Conservation (phyloP, 2,113 vertebrate species). For the Condylura cristata region DNA sequence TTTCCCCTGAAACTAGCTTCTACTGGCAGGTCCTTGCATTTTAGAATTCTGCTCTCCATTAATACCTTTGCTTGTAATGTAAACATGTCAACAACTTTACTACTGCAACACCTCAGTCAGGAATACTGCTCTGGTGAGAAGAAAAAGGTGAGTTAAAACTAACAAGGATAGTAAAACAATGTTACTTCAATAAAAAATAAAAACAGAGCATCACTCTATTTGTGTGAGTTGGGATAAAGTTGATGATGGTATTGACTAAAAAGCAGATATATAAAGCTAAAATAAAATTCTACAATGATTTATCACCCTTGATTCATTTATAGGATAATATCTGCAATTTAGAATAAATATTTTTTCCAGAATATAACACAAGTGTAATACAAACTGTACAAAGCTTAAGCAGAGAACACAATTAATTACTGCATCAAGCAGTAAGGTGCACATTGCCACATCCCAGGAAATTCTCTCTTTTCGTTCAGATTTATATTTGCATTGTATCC, state of each 20-base stretch:
- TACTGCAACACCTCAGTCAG: not conserved
- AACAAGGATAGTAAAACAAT: not conserved
- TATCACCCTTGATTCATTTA: not conserved
- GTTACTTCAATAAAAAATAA: no score
- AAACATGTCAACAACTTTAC: not conserved
- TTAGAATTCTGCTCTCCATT: not conserved
- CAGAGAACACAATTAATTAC: not conserved
- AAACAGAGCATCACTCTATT: not conserved
- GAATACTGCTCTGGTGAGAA: not conserved
- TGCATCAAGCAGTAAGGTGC: not conserved
- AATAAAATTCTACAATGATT: not conserved
- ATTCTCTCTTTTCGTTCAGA: not conserved
- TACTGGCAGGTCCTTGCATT: not conserved
- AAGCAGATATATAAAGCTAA: not conserved
- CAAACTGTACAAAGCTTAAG: not conserved
- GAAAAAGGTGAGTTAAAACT: not conserved
- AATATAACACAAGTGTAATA: not conserved
- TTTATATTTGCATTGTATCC: no score
- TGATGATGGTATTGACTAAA: not conserved
- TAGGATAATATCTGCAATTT: not conserved
- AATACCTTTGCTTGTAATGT: not conserved
- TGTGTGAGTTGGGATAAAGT: not conserved
- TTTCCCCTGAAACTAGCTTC: not conserved
- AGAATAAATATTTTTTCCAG: not conserved
- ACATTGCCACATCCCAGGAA: not conserved